A percentile compares a stretch with the other conserved stretches of the same genome.
Conservation (phyloP, 2,888 invertebrate genomes). For the Drosophila niveifrons region DNA sequence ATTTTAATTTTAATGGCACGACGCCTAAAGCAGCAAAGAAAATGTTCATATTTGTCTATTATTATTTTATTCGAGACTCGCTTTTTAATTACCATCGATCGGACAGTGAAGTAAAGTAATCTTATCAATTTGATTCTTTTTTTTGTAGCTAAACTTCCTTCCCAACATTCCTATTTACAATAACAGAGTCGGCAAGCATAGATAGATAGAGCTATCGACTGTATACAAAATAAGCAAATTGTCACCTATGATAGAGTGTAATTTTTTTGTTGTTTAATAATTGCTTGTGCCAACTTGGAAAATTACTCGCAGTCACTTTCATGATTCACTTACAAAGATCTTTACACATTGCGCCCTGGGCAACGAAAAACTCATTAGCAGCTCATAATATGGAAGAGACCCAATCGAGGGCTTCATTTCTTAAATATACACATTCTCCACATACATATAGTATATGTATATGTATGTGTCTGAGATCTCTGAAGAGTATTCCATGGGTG, state of each 20-base stretch:
- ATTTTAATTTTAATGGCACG: constrained; percentile 57
- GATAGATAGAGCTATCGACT: constrained; percentile 26
- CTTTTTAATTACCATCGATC: constrained; percentile 31
- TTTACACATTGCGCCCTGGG: constrained; percentile 48
- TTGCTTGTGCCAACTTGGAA: constrained; percentile 38
- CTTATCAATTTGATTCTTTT: constrained; percentile 38
- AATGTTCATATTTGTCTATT: constrained; percentile 17
- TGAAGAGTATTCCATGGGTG: constrained; percentile 13
- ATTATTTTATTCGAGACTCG: neutral
- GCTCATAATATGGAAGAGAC: constrained; percentile 36
- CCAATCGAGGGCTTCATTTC: constrained; percentile 28
- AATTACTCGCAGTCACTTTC: constrained; percentile 40
- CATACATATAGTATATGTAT: neutral
- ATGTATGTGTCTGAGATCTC: neutral
- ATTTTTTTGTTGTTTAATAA: constrained; percentile 18
- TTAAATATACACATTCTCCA: constrained; percentile 4
- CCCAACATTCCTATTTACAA: constrained; percentile 25
- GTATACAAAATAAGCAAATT: constrained; percentile 5
- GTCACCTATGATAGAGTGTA: neutral
- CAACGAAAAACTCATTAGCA: constrained; percentile 65
- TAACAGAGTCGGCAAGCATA: constrained; percentile 1
- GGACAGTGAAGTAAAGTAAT: constrained; percentile 6
- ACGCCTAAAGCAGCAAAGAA: constrained; percentile 30
- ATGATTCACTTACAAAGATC: constrained; percentile 69
- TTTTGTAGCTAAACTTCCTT: constrained; percentile 9